phyloP scores from a whole-genome alignment of 2,888 invertebrate genomes.

The Trichogramma evanescens region DNA sequence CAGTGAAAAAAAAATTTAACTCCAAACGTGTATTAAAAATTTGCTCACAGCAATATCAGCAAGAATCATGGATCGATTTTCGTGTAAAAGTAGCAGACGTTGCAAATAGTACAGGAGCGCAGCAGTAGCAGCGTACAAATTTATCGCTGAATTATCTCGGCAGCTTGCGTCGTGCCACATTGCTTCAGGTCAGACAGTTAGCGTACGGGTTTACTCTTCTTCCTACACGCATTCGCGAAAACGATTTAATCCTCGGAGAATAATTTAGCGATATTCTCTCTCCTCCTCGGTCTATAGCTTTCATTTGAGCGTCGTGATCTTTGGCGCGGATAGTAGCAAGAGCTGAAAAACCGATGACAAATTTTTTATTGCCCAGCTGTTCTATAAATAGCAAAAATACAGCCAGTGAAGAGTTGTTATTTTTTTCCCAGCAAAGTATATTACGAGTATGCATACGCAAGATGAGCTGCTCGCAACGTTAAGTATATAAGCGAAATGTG shows the following conservation, averaged over 20 bases:
- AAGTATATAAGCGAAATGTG: not conserved
- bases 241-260: constrained; percentile 4
- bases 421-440: not conserved
- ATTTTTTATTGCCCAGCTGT: not conserved
- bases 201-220: constrained; percentile 1
- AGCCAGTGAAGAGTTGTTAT: constrained; percentile 13
- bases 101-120: not conserved
- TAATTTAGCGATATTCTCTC: constrained; percentile 11
- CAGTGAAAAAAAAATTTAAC: no score
- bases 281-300: not conserved
- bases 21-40: no score
- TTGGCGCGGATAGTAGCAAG: no score
- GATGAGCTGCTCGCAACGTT: not conserved
- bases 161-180: not conserved
- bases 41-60: no score
- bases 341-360: no score
- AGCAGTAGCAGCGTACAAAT: not conserved
- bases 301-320: not conserved
- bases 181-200: constrained; percentile 1
- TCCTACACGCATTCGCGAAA: not conserved
- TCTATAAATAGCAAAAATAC: constrained; percentile 11
- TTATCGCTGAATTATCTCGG: constrained; percentile 14
- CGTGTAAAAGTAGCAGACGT: no score
- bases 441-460: not conserved
- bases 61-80: no score